Percentiles rank a stretch among this genome's conserved stretches.
Evolutionary conservation across 2,888 invertebrate genomes (phyloP).

Genomic region (Polydrusus cervinus): DNA sequence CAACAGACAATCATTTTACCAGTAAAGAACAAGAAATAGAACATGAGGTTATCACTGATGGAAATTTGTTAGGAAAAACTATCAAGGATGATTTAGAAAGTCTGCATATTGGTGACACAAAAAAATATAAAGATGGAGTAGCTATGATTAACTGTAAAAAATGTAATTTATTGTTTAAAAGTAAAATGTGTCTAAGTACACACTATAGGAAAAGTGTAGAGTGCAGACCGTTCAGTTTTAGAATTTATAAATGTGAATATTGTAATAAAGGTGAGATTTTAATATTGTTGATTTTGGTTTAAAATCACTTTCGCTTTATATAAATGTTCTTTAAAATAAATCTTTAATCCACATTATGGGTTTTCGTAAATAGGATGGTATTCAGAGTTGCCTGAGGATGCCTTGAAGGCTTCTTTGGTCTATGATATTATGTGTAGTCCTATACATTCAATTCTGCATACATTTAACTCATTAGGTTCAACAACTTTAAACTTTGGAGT

Average conservation of each 20-base stretch:
- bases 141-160: slow-evolving; percentile 3
- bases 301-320: no score
- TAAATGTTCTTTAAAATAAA: no score
- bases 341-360: no score
- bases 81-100: not conserved
- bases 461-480: no score
- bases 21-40: not conserved
- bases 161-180: slow-evolving; percentile 11
- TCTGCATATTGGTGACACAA: not conserved
- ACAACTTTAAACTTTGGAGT: no score
- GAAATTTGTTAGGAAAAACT: not conserved
- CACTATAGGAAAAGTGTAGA: slow-evolving; percentile 9
- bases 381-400: no score
- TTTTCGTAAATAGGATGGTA: no score
- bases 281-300: not conserved
- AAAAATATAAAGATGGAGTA: not conserved
- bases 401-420: no score
- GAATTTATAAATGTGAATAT: slow-evolving; percentile 13
- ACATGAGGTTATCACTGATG: not conserved
- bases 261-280: slow-evolving; percentile 22
- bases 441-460: no score
- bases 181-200: not conserved
- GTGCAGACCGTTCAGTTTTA: slow-evolving; percentile 11
- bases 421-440: no score
- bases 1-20: not conserved